Percentiles rank a stretch among this genome's conserved stretches.
phyloP scores from a whole-genome alignment of 2,888 invertebrate species.

The Cybosia mesomella region DNA sequence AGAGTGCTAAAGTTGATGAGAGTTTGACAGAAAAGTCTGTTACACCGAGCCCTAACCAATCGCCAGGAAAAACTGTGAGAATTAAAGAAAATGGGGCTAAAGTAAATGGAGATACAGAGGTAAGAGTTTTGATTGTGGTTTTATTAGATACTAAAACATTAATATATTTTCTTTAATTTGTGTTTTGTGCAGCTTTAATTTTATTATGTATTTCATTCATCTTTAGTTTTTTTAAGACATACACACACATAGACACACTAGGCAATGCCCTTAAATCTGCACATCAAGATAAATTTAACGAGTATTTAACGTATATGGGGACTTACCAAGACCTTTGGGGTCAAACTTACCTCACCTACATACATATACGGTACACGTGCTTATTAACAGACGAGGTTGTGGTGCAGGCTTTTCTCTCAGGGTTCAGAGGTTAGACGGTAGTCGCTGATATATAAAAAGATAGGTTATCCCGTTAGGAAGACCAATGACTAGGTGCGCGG shows the following conservation, averaged over 20 bases:
- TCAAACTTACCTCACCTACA: too few species aligned
- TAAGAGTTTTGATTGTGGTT: constrained; percentile 55
- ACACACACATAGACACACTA: background rate
- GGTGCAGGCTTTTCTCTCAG: too few species aligned
- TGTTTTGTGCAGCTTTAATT: constrained; percentile 20
- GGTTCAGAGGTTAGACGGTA: too few species aligned
- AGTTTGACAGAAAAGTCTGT: constrained; percentile 44
- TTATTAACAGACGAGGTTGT: too few species aligned
- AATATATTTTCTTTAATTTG: constrained; percentile 41
- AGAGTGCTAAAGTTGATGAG: constrained; percentile 51
- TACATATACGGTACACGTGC: too few species aligned
- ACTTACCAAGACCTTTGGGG: too few species aligned
- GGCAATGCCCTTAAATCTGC: too few species aligned
- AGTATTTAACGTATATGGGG: too few species aligned
- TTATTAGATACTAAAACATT: constrained; percentile 48
- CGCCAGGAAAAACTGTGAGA: constrained; percentile 79
- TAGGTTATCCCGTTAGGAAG: too few species aligned
- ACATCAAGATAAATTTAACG: too few species aligned
- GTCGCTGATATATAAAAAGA: too few species aligned
- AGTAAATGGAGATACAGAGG: constrained; percentile 68
- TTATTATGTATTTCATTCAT: constrained; percentile 6
- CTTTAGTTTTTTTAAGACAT: background rate
- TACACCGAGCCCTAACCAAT: constrained; percentile 70
- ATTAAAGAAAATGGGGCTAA: constrained; percentile 81
- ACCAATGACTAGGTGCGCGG: too few species aligned